These are phyloP conservation scores for Hyphantria cunea DNA, from an alignment of 1,140 invertebrate genomes.

Conservation along the genomic window DNA sequence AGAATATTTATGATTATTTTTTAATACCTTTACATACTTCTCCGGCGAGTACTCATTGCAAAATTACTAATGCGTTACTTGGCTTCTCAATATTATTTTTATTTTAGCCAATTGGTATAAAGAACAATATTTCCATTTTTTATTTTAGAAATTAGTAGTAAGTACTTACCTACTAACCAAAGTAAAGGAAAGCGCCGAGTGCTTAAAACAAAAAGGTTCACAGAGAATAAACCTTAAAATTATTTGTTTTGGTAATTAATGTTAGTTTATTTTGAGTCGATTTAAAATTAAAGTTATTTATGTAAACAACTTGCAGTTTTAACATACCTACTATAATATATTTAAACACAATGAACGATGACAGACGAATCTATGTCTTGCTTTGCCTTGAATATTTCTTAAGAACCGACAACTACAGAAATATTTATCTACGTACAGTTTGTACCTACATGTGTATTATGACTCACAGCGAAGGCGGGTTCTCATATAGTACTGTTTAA, in stretches of 20 bases:
- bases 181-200: too few species aligned
- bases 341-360: constrained; percentile 29
- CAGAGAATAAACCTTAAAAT: too few species aligned
- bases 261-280: constrained; percentile 21
- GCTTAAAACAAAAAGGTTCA: too few species aligned
- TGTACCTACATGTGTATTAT: constrained; percentile 1
- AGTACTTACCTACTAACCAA: too few species aligned
- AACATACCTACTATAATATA: constrained; percentile 31
- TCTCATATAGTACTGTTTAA: too few species aligned
- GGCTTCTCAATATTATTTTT: too few species aligned
- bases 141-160: too few species aligned
- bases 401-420: not conserved
- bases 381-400: not conserved
- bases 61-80: too few species aligned
- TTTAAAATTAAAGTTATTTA: constrained; percentile 26
- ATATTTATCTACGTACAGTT: not conserved
- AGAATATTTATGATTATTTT: not conserved
- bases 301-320: constrained; percentile 31
- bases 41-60: constrained; percentile 1
- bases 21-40: not conserved
- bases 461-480: not conserved
- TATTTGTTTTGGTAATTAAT: constrained; percentile 5
- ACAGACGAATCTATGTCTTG: constrained; percentile 3
- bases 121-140: too few species aligned
- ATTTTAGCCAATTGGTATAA: too few species aligned